Conservation (phyloP, 1,140 invertebrate genomes). For the Drosophila mauritiana region DNA sequence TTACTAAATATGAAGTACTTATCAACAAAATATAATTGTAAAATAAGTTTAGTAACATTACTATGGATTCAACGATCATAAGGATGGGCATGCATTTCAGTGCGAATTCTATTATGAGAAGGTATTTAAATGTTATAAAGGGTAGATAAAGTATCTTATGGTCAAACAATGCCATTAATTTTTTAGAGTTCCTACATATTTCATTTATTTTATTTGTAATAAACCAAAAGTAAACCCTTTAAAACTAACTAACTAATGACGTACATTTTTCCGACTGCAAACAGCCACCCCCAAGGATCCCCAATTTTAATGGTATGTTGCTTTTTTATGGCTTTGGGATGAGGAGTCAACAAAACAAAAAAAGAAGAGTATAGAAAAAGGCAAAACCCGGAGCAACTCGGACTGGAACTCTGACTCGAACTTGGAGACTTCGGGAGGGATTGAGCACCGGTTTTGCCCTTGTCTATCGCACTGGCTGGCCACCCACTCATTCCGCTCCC, state of each 20-base stretch:
- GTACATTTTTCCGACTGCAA: conserved; percentile 24
- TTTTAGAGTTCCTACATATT: background rate
- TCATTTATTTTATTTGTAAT: background rate
- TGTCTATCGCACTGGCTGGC: conserved; percentile 18
- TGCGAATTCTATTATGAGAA: no score
- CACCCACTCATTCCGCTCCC: conserved; percentile 40
- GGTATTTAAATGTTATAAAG: no score
- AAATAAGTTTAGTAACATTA: no score
- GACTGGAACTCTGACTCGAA: conserved; percentile 32
- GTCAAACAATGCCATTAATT: no score
- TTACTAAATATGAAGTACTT: no score
- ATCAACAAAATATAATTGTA: no score
- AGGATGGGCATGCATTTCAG: no score
- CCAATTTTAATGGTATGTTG: conserved; percentile 55
- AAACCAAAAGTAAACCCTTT: background rate
- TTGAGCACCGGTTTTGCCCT: conserved; percentile 48
- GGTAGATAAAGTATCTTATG: no score
- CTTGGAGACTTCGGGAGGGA: conserved; percentile 11
- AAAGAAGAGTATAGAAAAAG: background rate
- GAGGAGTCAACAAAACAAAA: conserved; percentile 3
- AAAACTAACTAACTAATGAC: background rate
- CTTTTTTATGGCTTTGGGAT: conserved; percentile 59
- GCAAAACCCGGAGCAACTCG: conserved; percentile 24
- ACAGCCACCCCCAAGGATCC: conserved; percentile 6
- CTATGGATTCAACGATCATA: no score